These are phyloP conservation scores for Chrosomus eos DNA, from an alignment of 2,797 vertebrate genomes.

Conservation along the genomic window DNA sequence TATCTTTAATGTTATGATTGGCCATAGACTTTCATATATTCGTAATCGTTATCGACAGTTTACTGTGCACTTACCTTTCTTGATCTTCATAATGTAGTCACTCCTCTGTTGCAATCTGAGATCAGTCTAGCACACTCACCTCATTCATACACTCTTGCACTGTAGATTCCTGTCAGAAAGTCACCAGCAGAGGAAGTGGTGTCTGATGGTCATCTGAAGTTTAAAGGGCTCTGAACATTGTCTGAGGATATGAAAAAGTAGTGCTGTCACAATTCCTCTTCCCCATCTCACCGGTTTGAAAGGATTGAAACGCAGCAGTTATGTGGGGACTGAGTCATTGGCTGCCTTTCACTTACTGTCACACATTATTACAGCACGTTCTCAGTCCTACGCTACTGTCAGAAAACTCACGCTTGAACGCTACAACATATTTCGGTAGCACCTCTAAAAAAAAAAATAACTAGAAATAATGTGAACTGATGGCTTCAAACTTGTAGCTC, in stretches of 20 bases:
- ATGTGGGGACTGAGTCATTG: conserved; percentile 47
- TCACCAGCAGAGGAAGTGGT: conserved; percentile 43
- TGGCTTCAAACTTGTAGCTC: background rate
- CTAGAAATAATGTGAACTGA: background rate
- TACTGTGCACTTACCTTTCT: conserved; percentile 28
- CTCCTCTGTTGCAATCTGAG: conserved; percentile 35
- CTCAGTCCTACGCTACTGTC: conserved; percentile 36
- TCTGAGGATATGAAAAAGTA: conserved; percentile 40
- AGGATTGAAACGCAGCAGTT: conserved; percentile 39
- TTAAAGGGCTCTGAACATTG: conserved; percentile 21
- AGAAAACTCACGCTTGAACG: conserved; percentile 1
- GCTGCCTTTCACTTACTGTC: conserved; percentile 71
- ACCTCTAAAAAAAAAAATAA: background rate
- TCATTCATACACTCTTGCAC: conserved; percentile 19
- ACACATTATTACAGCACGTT: conserved; percentile 30
- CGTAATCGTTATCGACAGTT: background rate
- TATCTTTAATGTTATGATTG: background rate
- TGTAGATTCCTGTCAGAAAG: conserved; percentile 33
- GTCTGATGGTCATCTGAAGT: conserved; percentile 18
- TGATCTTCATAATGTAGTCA: conserved; percentile 34
- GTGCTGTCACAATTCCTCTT: conserved; percentile 38
- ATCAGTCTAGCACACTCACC: conserved; percentile 14
- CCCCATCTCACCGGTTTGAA: conserved; percentile 33
- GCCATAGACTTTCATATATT: background rate
- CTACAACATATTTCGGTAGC: conserved; percentile 19